Conservation (phyloP, 2,113 vertebrate genomes). For the Bubalus kerabau region DNA sequence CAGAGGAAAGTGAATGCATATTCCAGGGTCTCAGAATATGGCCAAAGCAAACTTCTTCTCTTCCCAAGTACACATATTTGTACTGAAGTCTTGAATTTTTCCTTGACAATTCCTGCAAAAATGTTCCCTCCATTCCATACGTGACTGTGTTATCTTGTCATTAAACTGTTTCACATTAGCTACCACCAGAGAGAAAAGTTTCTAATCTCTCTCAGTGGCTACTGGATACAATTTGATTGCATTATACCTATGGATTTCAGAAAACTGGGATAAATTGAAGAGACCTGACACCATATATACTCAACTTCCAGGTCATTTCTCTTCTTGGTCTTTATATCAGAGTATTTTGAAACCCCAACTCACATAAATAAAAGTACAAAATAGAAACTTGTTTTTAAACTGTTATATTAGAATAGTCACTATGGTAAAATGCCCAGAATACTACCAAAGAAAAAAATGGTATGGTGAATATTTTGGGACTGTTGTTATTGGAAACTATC, state of each 20-base stretch:
- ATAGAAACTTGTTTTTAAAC: neutral
- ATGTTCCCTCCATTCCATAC: neutral
- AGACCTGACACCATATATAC: neutral
- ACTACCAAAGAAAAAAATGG: neutral
- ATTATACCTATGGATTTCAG: neutral
- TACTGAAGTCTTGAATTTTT: neutral
- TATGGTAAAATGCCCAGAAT: neutral
- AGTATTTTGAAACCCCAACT: neutral
- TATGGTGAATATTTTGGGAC: neutral
- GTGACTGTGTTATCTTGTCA: neutral
- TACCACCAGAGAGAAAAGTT: neutral
- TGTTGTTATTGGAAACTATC: neutral
- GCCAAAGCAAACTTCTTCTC: neutral
- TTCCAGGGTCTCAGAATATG: neutral
- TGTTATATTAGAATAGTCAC: neutral
- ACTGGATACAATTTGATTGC: neutral
- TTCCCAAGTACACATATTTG: neutral
- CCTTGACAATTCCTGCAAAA: conserved; percentile 4
- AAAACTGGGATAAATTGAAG: neutral
- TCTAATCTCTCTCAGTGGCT: neutral
- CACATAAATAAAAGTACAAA: neutral
- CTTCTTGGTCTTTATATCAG: neutral
- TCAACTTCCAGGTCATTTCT: neutral
- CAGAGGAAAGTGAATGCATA: neutral
- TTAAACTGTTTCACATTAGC: neutral